Evolutionary conservation across 2,113 vertebrate species (phyloP).

Genomic region (Ciconia maguari): DNA sequence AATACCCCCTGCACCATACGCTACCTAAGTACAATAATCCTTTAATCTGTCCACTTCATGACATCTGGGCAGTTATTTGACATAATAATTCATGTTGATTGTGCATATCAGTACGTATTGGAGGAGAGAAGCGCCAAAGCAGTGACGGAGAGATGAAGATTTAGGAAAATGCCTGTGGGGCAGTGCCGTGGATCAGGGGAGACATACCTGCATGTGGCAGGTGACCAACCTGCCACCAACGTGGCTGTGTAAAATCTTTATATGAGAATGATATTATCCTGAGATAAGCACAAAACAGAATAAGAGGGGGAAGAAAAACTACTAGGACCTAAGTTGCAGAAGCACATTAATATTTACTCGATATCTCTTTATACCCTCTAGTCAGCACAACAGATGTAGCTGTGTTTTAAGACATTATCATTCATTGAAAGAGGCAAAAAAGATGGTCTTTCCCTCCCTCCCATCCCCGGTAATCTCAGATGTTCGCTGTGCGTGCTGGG

Average conservation of each 20-base stretch:
- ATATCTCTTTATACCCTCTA: conserved; percentile 67
- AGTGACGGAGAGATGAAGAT: background rate
- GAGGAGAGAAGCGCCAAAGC: background rate
- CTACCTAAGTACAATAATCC: conserved; percentile 69
- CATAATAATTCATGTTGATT: conserved; percentile 53
- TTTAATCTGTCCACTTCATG: conserved; percentile 64
- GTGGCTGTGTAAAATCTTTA: background rate
- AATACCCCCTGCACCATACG: conserved; percentile 35
- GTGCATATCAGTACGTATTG: background rate
- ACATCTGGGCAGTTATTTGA: conserved; percentile 69
- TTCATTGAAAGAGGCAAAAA: conserved; percentile 58
- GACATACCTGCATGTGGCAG: background rate
- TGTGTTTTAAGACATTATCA: conserved; percentile 58
- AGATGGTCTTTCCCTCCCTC: conserved; percentile 48
- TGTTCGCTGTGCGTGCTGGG: background rate
- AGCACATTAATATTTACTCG: conserved; percentile 69
- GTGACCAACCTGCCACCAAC: background rate
- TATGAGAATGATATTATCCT: background rate
- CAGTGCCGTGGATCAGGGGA: background rate
- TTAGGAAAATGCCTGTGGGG: background rate
- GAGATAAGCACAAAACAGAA: background rate
- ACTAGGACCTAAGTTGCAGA: background rate
- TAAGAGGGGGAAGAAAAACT: background rate
- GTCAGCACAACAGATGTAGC: conserved; percentile 73
- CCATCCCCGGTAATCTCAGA: background rate